These are phyloP conservation scores for Leucozona laternaria DNA, from an alignment of 2,888 invertebrate species.

Conservation along the genomic window DNA sequence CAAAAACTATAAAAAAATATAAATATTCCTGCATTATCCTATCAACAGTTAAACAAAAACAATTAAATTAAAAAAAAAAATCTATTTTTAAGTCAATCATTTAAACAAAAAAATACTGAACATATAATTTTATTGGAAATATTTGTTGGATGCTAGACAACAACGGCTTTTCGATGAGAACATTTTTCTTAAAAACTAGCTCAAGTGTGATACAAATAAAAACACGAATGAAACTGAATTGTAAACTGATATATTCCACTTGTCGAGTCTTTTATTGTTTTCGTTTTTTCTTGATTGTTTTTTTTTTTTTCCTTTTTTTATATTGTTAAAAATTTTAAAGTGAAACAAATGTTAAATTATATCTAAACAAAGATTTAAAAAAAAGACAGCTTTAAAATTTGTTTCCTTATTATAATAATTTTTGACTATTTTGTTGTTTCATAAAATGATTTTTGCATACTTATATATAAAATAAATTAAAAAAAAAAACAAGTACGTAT, in stretches of 20 bases:
- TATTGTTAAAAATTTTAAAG: constrained; percentile 34
- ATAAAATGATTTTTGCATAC: constrained; percentile 39
- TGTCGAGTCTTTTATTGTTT: constrained; percentile 20
- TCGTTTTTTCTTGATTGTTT: constrained; percentile 15
- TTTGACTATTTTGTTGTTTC: constrained; percentile 30
- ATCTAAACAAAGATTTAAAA: not conserved
- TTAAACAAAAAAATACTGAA: constrained; percentile 15
- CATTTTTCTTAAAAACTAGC: not conserved
- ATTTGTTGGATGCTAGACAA: not conserved
- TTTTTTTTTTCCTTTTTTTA: not conserved
- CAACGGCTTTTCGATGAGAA: not conserved
- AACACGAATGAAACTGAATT: constrained; percentile 21
- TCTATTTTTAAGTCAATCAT: constrained; percentile 50
- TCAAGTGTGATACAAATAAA: constrained; percentile 20
- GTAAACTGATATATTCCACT: constrained; percentile 66
- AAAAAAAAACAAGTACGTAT: not conserved
- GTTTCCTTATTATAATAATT: constrained; percentile 43
- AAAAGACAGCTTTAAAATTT: constrained; percentile 70
- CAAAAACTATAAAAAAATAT: constrained; percentile 50
- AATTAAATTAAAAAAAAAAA: constrained; percentile 18
- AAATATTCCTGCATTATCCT: constrained; percentile 68
- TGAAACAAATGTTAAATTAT: constrained; percentile 50
- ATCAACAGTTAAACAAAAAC: constrained; percentile 41
- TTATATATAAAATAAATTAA: not conserved
- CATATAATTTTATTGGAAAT: not conserved